Conservation (phyloP, 2,113 vertebrate species). For the Amazona vittata region DNA sequence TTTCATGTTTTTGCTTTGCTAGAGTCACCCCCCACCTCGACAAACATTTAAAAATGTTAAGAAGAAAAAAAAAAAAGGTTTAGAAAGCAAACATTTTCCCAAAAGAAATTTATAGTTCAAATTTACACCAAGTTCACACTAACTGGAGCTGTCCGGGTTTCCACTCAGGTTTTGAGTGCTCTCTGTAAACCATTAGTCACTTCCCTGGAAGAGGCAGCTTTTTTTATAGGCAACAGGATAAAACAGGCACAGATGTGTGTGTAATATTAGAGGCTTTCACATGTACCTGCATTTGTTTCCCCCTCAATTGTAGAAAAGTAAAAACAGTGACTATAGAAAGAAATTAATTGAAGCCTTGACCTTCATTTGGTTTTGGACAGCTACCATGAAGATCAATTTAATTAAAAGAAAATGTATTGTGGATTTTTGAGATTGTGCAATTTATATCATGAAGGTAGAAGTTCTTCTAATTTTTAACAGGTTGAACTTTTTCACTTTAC, state of each 20-base stretch:
- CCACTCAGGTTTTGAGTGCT: slow-evolving; percentile 67
- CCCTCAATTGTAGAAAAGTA: neutral
- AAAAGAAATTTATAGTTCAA: slow-evolving; percentile 83
- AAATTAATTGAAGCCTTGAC: neutral
- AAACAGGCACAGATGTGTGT: slow-evolving; percentile 77
- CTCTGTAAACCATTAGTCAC: slow-evolving; percentile 81
- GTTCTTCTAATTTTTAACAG: slow-evolving; percentile 19
- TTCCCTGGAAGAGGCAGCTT: slow-evolving; percentile 74
- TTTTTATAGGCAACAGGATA: slow-evolving; percentile 73
- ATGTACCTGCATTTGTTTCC: slow-evolving; percentile 67
- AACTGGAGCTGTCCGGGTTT: slow-evolving; percentile 76
- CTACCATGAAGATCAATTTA: neutral
- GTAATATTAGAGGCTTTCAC: slow-evolving; percentile 59
- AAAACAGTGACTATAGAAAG: slow-evolving; percentile 4
- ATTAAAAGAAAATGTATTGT: neutral
- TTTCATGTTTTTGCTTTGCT: slow-evolving; percentile 74
- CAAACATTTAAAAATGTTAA: slow-evolving; percentile 77
- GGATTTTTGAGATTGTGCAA: slow-evolving; percentile 17
- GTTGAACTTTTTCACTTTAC: slow-evolving; percentile 23
- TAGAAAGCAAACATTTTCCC: slow-evolving; percentile 78
- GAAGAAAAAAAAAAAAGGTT: slow-evolving; percentile 56
- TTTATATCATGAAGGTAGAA: neutral
- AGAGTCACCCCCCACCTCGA: slow-evolving; percentile 78
- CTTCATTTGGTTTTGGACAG: neutral
- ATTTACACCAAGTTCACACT: slow-evolving; percentile 81